Evolutionary conservation across 1,140 invertebrate species (phyloP).

Genomic region (Lordiphosa stackelbergi): DNA sequence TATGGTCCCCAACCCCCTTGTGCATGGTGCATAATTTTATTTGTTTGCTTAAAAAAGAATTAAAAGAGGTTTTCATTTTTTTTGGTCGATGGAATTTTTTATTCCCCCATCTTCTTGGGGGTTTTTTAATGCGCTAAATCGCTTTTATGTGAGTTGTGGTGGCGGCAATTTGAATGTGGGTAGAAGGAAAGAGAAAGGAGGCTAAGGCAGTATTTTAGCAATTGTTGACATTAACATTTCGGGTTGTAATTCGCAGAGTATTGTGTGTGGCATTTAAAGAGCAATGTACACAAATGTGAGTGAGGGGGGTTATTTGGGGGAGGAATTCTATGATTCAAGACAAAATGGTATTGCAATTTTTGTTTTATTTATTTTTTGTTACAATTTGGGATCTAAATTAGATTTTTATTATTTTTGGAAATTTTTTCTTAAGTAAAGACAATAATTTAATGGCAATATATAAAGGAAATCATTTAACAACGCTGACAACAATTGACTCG

Average conservation of each 20-base stretch:
- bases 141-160: constrained; percentile 61
- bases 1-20: constrained; percentile 24
- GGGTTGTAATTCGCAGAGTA: constrained; percentile 31
- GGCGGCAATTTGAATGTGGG: constrained; percentile 16
- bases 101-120: constrained; percentile 14
- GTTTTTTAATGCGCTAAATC: constrained; percentile 50
- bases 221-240: constrained; percentile 67
- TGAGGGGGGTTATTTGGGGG: not conserved
- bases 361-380: too few species aligned
- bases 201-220: constrained; percentile 33
- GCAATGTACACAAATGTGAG: constrained; percentile 7
- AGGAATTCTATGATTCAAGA: too few species aligned
- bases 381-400: too few species aligned
- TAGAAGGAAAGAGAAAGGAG: not conserved
- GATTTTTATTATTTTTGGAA: too few species aligned
- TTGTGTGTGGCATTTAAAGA: constrained; percentile 42
- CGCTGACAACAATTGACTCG: too few species aligned
- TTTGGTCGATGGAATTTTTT: constrained; percentile 18
- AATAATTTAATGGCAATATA: too few species aligned
- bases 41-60: constrained; percentile 75
- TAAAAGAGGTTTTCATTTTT: constrained; percentile 57
- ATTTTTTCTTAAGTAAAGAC: too few species aligned
- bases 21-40: constrained; percentile 65
- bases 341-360: too few species aligned
- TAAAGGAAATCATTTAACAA: too few species aligned